These are phyloP conservation scores for Aphodius granarius DNA, from an alignment of 2,888 invertebrate genomes.

Conservation along the genomic window DNA sequence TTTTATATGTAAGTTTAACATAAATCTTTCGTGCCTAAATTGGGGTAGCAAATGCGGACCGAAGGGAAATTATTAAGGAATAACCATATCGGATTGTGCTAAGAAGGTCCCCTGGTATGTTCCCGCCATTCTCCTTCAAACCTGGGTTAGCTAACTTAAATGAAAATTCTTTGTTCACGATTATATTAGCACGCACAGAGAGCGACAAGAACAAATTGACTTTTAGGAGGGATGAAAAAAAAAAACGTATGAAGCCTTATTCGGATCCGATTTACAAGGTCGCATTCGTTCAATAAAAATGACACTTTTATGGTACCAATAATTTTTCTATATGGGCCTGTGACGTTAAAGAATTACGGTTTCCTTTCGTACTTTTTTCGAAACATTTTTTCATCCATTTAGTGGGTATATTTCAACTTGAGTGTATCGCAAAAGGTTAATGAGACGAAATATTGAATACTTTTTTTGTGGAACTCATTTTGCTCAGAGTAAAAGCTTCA, in stretches of 20 bases:
- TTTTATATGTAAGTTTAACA: background rate
- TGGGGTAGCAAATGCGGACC: background rate
- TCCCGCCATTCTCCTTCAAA: background rate
- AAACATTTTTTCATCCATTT: background rate
- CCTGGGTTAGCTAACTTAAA: background rate
- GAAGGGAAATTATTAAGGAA: background rate
- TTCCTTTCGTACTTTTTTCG: background rate
- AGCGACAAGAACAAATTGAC: background rate
- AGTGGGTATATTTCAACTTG: background rate
- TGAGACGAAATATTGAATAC: background rate
- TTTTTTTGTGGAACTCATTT: background rate
- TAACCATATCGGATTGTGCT: too few relatives aligned
- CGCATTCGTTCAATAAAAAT: background rate
- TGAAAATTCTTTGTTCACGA: background rate
- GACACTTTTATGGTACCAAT: background rate
- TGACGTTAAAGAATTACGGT: background rate
- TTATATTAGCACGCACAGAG: background rate
- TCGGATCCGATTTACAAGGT: background rate
- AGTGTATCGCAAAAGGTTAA: background rate
- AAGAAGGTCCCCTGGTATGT: background rate
- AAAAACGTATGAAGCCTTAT: background rate
- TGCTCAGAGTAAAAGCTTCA: background rate
- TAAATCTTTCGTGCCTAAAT: background rate
- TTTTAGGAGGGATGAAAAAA: background rate
- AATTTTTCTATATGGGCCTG: background rate